Conservation (phyloP, 2,797 vertebrate genomes). For the Macroramphosus scolopax region DNA sequence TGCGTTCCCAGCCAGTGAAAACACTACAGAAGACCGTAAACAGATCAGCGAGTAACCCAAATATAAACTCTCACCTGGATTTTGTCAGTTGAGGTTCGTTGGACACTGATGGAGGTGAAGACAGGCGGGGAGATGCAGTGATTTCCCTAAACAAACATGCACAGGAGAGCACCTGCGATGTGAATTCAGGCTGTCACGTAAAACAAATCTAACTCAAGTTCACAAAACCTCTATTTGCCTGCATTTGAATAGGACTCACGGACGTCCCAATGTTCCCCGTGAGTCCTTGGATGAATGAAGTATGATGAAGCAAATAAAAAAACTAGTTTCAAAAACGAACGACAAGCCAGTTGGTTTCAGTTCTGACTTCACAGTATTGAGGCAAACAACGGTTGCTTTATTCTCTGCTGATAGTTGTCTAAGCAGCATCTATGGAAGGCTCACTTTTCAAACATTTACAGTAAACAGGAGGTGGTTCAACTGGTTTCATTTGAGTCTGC, state of each 20-base stretch:
- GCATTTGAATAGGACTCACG: slow-evolving; percentile 63
- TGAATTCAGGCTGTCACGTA: slow-evolving; percentile 47
- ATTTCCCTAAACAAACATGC: slow-evolving; percentile 80
- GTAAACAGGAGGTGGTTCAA: slow-evolving; percentile 46
- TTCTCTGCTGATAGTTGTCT: slow-evolving; percentile 2
- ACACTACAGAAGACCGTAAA: neutral
- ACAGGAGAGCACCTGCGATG: slow-evolving; percentile 62
- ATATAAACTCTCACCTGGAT: slow-evolving; percentile 58
- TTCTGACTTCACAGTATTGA: neutral
- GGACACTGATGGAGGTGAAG: slow-evolving; percentile 21
- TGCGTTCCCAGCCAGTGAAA: slow-evolving; percentile 12
- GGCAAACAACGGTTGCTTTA: neutral
- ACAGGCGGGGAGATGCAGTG: slow-evolving; percentile 59
- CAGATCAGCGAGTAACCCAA: neutral
- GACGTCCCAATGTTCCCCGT: neutral
- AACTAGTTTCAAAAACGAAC: neutral
- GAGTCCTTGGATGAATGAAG: neutral
- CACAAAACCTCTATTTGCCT: slow-evolving; percentile 60
- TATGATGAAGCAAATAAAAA: neutral
- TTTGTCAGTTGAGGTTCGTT: slow-evolving; percentile 59
- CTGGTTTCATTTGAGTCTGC: slow-evolving; percentile 32
- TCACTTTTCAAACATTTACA: slow-evolving; percentile 44
- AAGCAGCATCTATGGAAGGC: slow-evolving; percentile 2
- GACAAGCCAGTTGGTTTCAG: neutral
- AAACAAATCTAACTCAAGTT: slow-evolving; percentile 30